Base-by-base conservation (phyloP, 2,888 invertebrate species). In the Agrochola lychnidis region DNA sequence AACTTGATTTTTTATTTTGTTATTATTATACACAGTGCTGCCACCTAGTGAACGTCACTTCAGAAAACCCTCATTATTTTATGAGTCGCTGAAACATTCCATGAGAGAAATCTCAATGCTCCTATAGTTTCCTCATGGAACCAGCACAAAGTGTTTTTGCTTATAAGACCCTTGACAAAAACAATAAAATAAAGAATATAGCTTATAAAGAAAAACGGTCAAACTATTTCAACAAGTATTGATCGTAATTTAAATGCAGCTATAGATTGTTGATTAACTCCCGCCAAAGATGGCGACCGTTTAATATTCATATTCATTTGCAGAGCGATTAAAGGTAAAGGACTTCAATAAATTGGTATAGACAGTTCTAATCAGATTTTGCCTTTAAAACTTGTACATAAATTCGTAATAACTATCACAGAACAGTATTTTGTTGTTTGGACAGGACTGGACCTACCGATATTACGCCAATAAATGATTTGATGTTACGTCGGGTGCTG, bases 231-330 rank as follows among this genome's bases (percentile, higher is more conserved):
- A 71, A 71, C 53, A 81, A 63, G 61, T 64, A 73, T 57, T 42
- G 56, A 61, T 30, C 61, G 22, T 40, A 80, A 77, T 77, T 64
- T 61, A 76, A 83, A 71, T 76, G 59, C 84, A 71, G 76, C 68
- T 61, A 76, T 40, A 76, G 59, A 59, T 73, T 70, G 48, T 73
- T 80, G 62, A 83, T 76, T 76, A 76, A 73, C 6, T 79, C 42
- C 59, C 66, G 57, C 66, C 72, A 36, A 70, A 71, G 73, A 45
- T 7, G 63, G 63, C 48, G 53, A 57, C 25, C 56, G 48, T 63
- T 76, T 53, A 61, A 70, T 73, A 77, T 81, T 82, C 67, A 76
- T 76, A 66, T 73, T 63, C 36, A 62, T 67, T 76, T 56, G 62
- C 45, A 56, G 36, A 70, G 36, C 4, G 10, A 36, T 36, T 36